Evolutionary conservation across 2,113 vertebrate genomes (phyloP).

Genomic region (Morone chrysops): DNA sequence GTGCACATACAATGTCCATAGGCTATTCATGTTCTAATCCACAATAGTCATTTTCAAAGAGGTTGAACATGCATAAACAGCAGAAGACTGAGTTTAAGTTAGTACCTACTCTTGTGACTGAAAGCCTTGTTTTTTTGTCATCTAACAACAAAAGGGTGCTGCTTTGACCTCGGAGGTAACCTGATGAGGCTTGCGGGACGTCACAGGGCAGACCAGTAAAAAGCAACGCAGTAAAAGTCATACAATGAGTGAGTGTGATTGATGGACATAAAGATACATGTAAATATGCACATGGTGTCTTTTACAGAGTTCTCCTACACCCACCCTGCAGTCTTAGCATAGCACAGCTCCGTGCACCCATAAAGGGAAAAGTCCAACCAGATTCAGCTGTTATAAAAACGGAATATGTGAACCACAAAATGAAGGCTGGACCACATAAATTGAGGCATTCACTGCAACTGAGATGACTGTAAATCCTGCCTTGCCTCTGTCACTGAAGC

Average conservation of each 20-base stretch:
- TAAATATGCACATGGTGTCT: conserved; percentile 26
- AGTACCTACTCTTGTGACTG: conserved; percentile 15
- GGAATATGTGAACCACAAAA: conserved; percentile 64
- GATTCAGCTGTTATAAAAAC: conserved; percentile 69
- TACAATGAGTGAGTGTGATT: conserved; percentile 39
- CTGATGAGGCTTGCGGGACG: conserved; percentile 57
- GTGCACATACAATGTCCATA: conserved; percentile 42
- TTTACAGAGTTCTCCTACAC: conserved; percentile 28
- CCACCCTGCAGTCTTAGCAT: conserved; percentile 41
- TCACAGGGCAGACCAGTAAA: conserved; percentile 54
- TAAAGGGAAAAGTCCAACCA: conserved; percentile 54
- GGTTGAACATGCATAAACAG: conserved; percentile 40
- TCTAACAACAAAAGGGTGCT: conserved; percentile 55
- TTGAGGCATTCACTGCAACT: conserved; percentile 46
- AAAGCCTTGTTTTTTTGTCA: conserved; percentile 51
- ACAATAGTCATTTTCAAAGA: conserved; percentile 49
- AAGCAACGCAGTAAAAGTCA: conserved; percentile 38
- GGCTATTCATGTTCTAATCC: conserved; percentile 40
- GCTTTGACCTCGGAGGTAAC: conserved; percentile 67
- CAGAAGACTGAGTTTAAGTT: conserved; percentile 30
- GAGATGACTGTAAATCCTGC: conserved; percentile 36
- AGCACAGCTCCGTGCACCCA: conserved; percentile 45
- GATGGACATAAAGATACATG: conserved; percentile 51
- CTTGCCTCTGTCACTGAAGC: conserved; percentile 20
- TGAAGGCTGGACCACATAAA: conserved; percentile 61